Evolutionary conservation across 1,140 invertebrate genomes (phyloP).

Genomic region (Brevipalpus yothersi): DNA sequence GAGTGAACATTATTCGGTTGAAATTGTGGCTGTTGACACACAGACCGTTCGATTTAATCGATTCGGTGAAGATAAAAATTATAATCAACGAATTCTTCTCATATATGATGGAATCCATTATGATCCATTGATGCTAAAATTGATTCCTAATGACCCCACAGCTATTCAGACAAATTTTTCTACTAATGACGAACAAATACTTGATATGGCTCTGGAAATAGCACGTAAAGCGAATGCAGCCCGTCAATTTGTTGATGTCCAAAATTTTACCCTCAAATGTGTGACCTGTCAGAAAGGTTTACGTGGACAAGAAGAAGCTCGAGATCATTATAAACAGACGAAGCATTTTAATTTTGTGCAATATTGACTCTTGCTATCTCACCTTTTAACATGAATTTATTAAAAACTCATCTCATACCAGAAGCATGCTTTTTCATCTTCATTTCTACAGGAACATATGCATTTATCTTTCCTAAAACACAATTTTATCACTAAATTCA

Average conservation of each 20-base stretch:
- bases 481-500: too few species aligned
- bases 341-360: slow-evolving; percentile 72
- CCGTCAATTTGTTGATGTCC: slow-evolving; percentile 64
- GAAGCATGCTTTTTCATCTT: too few species aligned
- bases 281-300: slow-evolving; percentile 43
- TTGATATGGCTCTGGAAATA: slow-evolving; percentile 50
- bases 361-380: slow-evolving; percentile 6
- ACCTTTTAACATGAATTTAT: too few species aligned
- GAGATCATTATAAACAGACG: slow-evolving; percentile 54
- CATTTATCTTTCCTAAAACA: too few species aligned
- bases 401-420: too few species aligned
- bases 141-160: slow-evolving; percentile 17
- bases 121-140: slow-evolving; percentile 69
- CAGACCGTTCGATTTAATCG: slow-evolving; percentile 65
- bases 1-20: slow-evolving; percentile 59
- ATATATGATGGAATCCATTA: slow-evolving; percentile 92
- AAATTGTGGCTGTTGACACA: slow-evolving; percentile 82
- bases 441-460: too few species aligned
- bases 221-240: slow-evolving; percentile 61
- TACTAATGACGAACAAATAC: slow-evolving; percentile 36
- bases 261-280: slow-evolving; percentile 60
- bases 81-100: slow-evolving; percentile 48
- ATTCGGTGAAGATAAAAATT: slow-evolving; percentile 78
- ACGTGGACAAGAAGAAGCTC: slow-evolving; percentile 48
- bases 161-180: slow-evolving; percentile 51